Evolutionary conservation across 2,113 vertebrate species (phyloP).

Genomic region (Chloroceryle aenea): DNA sequence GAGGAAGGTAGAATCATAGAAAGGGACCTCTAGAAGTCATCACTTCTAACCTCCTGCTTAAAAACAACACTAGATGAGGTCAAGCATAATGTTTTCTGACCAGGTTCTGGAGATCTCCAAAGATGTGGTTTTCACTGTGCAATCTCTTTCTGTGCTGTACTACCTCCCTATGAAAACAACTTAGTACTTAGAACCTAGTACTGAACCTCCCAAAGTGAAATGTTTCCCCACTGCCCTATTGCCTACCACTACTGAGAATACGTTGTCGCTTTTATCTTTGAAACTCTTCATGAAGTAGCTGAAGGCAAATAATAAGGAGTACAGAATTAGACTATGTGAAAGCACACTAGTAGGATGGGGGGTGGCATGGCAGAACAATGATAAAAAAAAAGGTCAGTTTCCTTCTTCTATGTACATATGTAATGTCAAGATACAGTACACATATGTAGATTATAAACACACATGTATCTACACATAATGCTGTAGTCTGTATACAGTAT

Average conservation of each 20-base stretch:
- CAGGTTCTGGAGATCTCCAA: not conserved
- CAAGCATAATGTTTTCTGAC: not conserved
- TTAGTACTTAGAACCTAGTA: not conserved
- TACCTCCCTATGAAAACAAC: not conserved
- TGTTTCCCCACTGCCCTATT: accelerated
- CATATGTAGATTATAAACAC: accelerated
- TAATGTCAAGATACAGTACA: not conserved
- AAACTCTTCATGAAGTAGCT: accelerated
- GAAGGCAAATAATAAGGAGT: not conserved
- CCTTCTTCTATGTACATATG: not conserved
- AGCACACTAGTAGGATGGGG: accelerated
- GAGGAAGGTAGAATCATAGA: not conserved
- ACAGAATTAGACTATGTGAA: not conserved
- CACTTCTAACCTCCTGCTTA: not conserved
- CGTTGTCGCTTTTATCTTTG: not conserved
- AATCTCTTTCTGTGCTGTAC: not conserved
- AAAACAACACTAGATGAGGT: not conserved
- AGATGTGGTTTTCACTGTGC: not conserved
- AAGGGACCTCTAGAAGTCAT: not conserved
- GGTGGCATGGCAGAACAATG: not conserved
- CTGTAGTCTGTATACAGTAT: not conserved
- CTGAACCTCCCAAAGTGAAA: not conserved
- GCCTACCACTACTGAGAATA: accelerated
- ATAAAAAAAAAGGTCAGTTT: not conserved
- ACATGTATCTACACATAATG: not conserved